Conservation (phyloP, 1,140 invertebrate species). For the Colletes latitarsis region DNA sequence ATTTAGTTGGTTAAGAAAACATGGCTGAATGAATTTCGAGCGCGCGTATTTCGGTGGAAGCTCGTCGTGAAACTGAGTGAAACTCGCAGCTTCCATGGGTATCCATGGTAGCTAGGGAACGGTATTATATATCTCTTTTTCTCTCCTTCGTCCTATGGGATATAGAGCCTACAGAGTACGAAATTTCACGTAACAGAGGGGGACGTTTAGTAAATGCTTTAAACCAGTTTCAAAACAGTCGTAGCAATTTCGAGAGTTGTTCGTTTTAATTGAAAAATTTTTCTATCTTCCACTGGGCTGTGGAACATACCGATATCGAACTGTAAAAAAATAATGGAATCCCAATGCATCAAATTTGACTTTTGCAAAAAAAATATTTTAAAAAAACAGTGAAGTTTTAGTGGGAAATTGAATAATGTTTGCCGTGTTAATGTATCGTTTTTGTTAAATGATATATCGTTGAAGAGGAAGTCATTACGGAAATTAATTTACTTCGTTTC, state of each 20-base stretch:
- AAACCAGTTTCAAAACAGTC: slow-evolving; percentile 51
- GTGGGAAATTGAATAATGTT: too few relatives aligned
- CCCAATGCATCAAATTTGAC: neutral
- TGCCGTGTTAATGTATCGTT: too few relatives aligned
- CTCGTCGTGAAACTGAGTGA: slow-evolving; percentile 66
- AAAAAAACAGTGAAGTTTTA: too few relatives aligned
- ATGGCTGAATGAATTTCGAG: slow-evolving; percentile 27
- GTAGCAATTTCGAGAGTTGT: neutral
- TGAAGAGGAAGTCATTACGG: too few relatives aligned
- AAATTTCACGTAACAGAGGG: slow-evolving; percentile 56
- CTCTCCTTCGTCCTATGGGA: slow-evolving; percentile 53
- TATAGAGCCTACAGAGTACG: slow-evolving; percentile 55
- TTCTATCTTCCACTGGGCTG: neutral
- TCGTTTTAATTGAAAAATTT: slow-evolving; percentile 11
- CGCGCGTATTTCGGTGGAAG: slow-evolving; percentile 64
- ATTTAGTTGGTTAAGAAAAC: slow-evolving; percentile 13
- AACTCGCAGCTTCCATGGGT: slow-evolving; percentile 59
- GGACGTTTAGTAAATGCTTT: slow-evolving; percentile 60
- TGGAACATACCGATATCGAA: neutral
- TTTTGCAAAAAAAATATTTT: neutral
- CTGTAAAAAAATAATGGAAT: neutral
- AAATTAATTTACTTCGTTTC: too few relatives aligned
- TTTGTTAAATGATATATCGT: too few relatives aligned
- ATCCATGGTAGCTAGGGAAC: slow-evolving; percentile 58
- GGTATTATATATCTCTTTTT: slow-evolving; percentile 46